Evolutionary conservation across 2,797 vertebrate species (phyloP), one percentile per base, ranked within the genome.

Genomic region (Amniataba percoides): DNA sequence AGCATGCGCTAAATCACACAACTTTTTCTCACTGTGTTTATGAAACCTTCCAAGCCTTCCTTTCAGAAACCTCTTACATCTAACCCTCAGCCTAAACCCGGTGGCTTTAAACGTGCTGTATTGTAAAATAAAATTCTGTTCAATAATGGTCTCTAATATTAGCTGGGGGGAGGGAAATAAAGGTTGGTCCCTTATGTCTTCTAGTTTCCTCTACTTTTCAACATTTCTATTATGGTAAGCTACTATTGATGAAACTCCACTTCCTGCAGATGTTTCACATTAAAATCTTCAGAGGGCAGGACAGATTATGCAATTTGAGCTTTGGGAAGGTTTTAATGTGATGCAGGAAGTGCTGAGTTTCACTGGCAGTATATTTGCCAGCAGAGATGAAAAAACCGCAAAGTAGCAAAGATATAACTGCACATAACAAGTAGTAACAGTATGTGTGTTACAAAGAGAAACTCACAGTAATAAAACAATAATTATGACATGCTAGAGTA

Each of bases 1-100:
- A 71, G 27, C 73, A 71, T 21, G 40, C 42, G 67, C 58, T 48
- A 57, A 82, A 73, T 72, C 57, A 61, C 48, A 67, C 56, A 40
- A 9, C 48, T 42, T 64, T 52, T 40, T 62, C n/a, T 51, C 42
- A 21, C 61, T 70, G 21, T 48, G 40, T 42, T 39, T 60, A 16
- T 60, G 39, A 76, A 64, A 25, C 27, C 43, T 23, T 52, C 48
- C 34, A 69, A 36, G 34, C 34, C 34, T 36, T 36, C 34, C 46
- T 48, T 7, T 48, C 14, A 56, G 16, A 72, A 25, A 57, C 48
- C 34, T 66, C n/a, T 45, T n/a, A 43, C 16, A 49, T 58, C 31
- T 25, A 21, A 59, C 4, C 12, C 34, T 31, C 15, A 69, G 13
- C 57, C 39, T 5, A 15, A 59, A 53, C 6, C 53, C 25, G 2